Evolutionary conservation across 2,888 invertebrate species (phyloP).

Genomic region (Junonia oenone): DNA sequence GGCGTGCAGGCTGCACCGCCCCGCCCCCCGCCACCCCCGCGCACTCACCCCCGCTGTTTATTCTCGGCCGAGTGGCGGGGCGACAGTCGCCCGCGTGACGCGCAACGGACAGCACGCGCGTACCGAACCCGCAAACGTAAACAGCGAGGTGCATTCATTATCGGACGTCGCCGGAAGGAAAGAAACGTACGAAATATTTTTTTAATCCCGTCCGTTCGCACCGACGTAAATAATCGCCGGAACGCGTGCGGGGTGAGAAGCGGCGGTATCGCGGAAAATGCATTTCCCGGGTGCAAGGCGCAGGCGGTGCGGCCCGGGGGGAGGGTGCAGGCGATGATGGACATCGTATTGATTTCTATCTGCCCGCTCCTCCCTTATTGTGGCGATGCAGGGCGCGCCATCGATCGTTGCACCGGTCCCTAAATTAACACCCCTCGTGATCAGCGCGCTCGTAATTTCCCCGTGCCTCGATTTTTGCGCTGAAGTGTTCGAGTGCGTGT

Average conservation of each 20-base stretch:
- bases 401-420: slow-evolving; percentile 71
- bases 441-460: slow-evolving; percentile 37
- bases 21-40: slow-evolving; percentile 43
- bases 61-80: slow-evolving; percentile 70
- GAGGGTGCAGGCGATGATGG: slow-evolving; percentile 82
- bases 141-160: slow-evolving; percentile 68
- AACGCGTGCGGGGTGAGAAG: slow-evolving; percentile 50
- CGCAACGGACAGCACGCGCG: slow-evolving; percentile 63
- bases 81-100: slow-evolving; percentile 76
- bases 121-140: slow-evolving; percentile 39
- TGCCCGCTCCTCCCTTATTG: slow-evolving; percentile 77
- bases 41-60: slow-evolving; percentile 67
- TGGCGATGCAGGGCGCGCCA: slow-evolving; percentile 72
- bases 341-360: slow-evolving; percentile 81
- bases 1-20: slow-evolving; percentile 68
- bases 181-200: slow-evolving; percentile 42
- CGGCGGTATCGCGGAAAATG: slow-evolving; percentile 61
- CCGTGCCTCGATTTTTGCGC: slow-evolving; percentile 62
- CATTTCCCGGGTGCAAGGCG: slow-evolving; percentile 75
- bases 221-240: slow-evolving; percentile 15
- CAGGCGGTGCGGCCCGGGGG: slow-evolving; percentile 78
- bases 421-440: slow-evolving; percentile 46
- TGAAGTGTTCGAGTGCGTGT: slow-evolving; percentile 51
- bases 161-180: slow-evolving; percentile 55
- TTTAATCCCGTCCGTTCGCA: slow-evolving; percentile 27